These are phyloP conservation scores for Sebastes taczanowskii DNA, from an alignment of 2,797 vertebrate genomes.

Conservation along the genomic window DNA sequence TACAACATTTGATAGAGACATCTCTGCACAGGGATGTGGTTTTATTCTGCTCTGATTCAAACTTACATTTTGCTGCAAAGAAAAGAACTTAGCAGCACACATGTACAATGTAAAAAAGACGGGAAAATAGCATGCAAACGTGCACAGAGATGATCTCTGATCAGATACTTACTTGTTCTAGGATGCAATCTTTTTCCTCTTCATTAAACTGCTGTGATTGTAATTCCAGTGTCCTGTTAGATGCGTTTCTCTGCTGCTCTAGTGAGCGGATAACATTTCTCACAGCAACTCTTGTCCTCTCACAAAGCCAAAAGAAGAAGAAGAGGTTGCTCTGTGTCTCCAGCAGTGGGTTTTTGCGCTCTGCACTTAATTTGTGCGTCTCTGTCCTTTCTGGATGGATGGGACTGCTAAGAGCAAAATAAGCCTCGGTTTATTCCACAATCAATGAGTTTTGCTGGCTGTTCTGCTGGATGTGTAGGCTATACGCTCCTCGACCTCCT, in stretches of 20 bases:
- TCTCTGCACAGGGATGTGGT: not conserved
- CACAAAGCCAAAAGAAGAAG: constrained; percentile 24
- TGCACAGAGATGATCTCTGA: not conserved
- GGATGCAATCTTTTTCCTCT: constrained; percentile 65
- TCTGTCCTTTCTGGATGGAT: constrained; percentile 35
- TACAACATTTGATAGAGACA: not conserved
- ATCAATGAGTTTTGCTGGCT: constrained; percentile 35
- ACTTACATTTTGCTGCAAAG: not conserved
- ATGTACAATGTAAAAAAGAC: not conserved
- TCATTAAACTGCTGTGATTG: constrained; percentile 70
- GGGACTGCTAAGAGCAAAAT: constrained; percentile 13
- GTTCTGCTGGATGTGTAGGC: no score
- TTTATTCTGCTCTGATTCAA: not conserved
- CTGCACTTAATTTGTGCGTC: constrained; percentile 36
- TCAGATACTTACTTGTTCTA: constrained; percentile 67
- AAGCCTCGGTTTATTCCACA: constrained; percentile 65
- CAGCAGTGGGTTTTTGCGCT: constrained; percentile 16
- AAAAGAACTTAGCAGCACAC: constrained; percentile 6
- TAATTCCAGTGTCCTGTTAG: constrained; percentile 66
- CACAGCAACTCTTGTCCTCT: constrained; percentile 51
- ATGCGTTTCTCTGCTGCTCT: not conserved
- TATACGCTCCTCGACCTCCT: constrained; percentile 46
- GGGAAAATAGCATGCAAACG: not conserved
- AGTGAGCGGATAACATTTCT: constrained; percentile 59
- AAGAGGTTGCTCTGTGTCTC: constrained; percentile 35